These are phyloP conservation scores for Trematocara nigrifrons DNA, from an alignment of 2,113 vertebrate genomes.

Conservation along the genomic window DNA sequence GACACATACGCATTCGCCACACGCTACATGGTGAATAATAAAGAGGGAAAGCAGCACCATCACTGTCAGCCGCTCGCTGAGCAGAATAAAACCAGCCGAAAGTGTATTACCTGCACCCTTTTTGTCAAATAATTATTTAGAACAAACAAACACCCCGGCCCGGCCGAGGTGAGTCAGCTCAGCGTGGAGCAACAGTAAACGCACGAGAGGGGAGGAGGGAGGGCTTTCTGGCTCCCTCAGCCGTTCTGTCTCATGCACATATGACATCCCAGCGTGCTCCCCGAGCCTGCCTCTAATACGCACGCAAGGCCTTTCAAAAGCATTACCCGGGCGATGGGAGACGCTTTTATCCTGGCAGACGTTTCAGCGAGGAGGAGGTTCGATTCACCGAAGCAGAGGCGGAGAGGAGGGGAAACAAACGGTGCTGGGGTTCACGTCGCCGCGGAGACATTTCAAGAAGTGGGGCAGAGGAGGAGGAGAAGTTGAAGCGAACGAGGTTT, in stretches of 20 bases:
- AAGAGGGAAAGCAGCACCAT: constrained; percentile 18
- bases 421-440: constrained; percentile 29
- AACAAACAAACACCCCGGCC: neutral
- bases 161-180: constrained; percentile 13
- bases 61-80: neutral
- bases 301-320: constrained; percentile 62
- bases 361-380: constrained; percentile 41
- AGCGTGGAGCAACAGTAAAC: neutral
- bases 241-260: constrained; percentile 37
- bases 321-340: constrained; percentile 50
- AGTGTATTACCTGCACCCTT: neutral
- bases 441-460: constrained; percentile 44
- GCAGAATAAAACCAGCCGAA: neutral
- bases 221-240: constrained; percentile 12
- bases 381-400: constrained; percentile 18
- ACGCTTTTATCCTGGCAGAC: constrained; percentile 47
- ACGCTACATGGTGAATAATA: constrained; percentile 22
- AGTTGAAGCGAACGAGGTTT: constrained; percentile 42
- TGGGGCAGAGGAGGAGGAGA: constrained; percentile 41
- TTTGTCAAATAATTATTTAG: constrained; percentile 4
- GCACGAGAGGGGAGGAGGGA: neutral
- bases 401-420: constrained; percentile 34
- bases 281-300: constrained; percentile 35
- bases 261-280: constrained; percentile 52
- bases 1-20: neutral